Conservation (phyloP, 2,888 invertebrate species). For the Netelia inedita region DNA sequence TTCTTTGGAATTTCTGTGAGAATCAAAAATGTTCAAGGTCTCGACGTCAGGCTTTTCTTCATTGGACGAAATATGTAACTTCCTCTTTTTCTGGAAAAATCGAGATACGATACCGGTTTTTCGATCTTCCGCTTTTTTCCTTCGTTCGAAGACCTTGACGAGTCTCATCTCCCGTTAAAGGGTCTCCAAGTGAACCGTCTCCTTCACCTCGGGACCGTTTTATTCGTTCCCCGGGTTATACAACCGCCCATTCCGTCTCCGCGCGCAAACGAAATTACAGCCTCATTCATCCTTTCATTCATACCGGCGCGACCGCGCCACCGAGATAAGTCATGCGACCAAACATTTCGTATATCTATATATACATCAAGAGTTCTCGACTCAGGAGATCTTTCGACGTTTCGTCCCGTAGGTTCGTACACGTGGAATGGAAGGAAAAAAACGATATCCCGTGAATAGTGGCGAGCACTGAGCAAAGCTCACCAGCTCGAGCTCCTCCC, state of each 20-base stretch:
- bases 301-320: conserved; percentile 71
- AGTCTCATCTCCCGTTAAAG: conserved; percentile 33
- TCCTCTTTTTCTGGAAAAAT: conserved; percentile 12
- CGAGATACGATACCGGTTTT: background rate
- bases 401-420: conserved; percentile 8
- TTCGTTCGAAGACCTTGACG: background rate
- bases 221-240: conserved; percentile 34
- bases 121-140: background rate
- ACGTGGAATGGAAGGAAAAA: conserved; percentile 13
- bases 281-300: conserved; percentile 83
- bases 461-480: conserved; percentile 29
- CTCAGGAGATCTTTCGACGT: conserved; percentile 10
- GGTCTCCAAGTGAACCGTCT: conserved; percentile 60
- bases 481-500: conserved; percentile 54
- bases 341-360: background rate
- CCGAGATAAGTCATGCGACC: conserved; percentile 37
- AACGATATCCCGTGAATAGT: conserved; percentile 10
- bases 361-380: conserved; percentile 13
- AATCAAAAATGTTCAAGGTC: conserved; percentile 48
- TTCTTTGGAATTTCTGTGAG: conserved; percentile 3
- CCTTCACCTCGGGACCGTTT: conserved; percentile 22
- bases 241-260: conserved; percentile 66
- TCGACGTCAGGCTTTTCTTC: too few species aligned
- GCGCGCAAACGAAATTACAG: conserved; percentile 76
- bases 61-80: background rate